A percentile compares a stretch with the other conserved stretches of the same genome.
These are phyloP conservation scores for Labeo rohita DNA, from an alignment of 2,113 vertebrate genomes.

Conservation along the genomic window DNA sequence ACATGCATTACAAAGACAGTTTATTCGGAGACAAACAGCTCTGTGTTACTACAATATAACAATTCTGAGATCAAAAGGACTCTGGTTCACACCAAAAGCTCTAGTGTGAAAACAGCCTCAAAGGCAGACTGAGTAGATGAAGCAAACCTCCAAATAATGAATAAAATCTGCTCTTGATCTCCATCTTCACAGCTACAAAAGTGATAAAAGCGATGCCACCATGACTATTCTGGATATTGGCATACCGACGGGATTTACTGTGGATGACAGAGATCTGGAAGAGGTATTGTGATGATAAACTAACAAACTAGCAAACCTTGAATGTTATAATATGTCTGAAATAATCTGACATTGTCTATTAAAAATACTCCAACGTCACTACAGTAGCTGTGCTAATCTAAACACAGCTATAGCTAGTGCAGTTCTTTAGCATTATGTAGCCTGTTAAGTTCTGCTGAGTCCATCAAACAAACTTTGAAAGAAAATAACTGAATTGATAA, in stretches of 20 bases:
- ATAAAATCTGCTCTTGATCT: not conserved
- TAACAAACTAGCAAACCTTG: too few species aligned
- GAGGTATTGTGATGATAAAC: conserved; percentile 49
- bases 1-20: not conserved
- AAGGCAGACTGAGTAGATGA: not conserved
- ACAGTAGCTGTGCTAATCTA: too few species aligned
- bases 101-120: not conserved
- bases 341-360: too few species aligned
- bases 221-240: conserved; percentile 69
- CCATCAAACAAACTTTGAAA: too few species aligned
- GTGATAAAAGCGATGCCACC: conserved; percentile 56
- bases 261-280: conserved; percentile 59
- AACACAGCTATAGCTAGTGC: too few species aligned
- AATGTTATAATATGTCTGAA: too few species aligned
- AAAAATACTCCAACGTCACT: too few species aligned
- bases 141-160: too few species aligned
- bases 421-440: too few species aligned
- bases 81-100: not conserved
- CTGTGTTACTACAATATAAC: not conserved
- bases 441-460: too few species aligned
- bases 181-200: conserved; percentile 36
- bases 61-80: not conserved
- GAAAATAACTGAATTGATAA: not conserved
- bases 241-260: conserved; percentile 65
- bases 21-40: not conserved